Base-by-base conservation (phyloP, 1,140 invertebrate genomes). In the Diachasma alloeum region DNA sequence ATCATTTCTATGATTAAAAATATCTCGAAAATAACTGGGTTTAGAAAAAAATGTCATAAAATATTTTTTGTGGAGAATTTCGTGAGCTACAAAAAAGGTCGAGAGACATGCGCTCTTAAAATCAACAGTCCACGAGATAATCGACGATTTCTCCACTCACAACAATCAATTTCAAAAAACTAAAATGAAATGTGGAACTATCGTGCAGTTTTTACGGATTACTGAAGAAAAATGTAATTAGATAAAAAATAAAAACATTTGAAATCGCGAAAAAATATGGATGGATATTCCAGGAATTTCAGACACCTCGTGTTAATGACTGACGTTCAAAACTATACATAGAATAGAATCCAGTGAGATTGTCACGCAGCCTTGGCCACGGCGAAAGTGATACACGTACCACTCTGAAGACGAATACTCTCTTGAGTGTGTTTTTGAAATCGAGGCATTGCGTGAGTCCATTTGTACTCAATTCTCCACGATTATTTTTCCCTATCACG, bases 301-400 rank as follows among this genome's bases (percentile, higher is more conserved):
- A 78, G 75, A 77, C 78, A 82, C 76, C 31, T 80, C 1, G 31
- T 42, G 44, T 13, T 53, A 53, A 63, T 77, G 53, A 75, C 48
- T 69, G 63, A 75, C 36, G 72, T 68, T 5, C 36, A 39, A 17
- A 68, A 68, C 26, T 68, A 68, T 39, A 68, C 11, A 68, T 68
- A 37, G 83, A 83, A 86, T 84, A 37, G 83, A 83, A 86, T 84
- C 80, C 81, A 70, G 70, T 80, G 80, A 80, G 82, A 80, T 85
- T 82, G 82, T 87, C 85, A 84, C 83, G 86, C 83, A 56, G 78
- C 78, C 77, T 79, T 80, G 80, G 78, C 73, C 82, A 82, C 76
- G 82, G 86, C 82, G 85, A 87, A 86, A 87, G 85, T 88, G 83
- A 85, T 82, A 82, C 67, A 75, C 59, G 63, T 66, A 36, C 22